Evolutionary conservation across 2,113 vertebrate species (phyloP).

Genomic region (Mesoclemmys tuberculata): DNA sequence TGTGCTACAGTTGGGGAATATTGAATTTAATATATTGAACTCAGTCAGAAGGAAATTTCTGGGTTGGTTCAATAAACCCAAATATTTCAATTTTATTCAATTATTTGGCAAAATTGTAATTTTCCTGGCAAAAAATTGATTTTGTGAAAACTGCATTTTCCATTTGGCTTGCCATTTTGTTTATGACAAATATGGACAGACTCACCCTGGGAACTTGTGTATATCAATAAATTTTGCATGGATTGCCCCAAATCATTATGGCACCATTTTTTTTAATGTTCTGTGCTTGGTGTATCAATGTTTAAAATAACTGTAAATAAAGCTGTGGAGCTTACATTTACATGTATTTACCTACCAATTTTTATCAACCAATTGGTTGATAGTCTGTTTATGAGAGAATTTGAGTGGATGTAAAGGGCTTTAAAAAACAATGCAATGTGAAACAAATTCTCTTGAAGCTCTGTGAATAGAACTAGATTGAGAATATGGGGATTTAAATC

Average conservation of each 20-base stretch:
- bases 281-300: slow-evolving; percentile 1
- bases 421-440: background rate
- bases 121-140: background rate
- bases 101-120: background rate
- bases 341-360: background rate
- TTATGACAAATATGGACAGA: background rate
- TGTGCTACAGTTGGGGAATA: background rate
- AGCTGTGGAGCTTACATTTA: background rate
- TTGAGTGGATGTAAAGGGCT: background rate
- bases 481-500: background rate
- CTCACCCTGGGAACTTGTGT: slow-evolving; percentile 5
- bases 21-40: background rate
- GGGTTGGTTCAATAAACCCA: background rate
- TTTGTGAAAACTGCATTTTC: background rate
- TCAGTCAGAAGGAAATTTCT: background rate
- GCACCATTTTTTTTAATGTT: slow-evolving; percentile 23
- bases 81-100: background rate
- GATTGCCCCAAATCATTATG: background rate
- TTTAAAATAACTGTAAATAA: slow-evolving; percentile 24
- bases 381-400: background rate
- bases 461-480: background rate
- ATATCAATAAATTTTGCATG: slow-evolving; percentile 26
- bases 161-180: background rate
- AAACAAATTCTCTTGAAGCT: background rate
- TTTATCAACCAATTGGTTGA: slow-evolving; percentile 10